Evolutionary conservation across 1,140 invertebrate genomes (phyloP), one percentile per base, ranked within the genome.

Genomic region (Homalodisca vitripennis): DNA sequence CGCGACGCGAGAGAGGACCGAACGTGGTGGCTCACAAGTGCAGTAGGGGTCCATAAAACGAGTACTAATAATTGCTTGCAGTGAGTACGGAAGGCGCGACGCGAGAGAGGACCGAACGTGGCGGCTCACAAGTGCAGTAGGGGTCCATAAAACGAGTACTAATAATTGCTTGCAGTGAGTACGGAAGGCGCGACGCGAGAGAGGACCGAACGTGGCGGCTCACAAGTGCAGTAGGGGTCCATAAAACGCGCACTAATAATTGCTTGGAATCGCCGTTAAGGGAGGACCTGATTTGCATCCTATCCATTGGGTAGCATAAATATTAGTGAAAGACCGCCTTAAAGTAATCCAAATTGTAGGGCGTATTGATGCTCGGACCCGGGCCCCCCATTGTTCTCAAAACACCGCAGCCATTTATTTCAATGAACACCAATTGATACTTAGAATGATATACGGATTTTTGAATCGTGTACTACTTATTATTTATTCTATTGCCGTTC

Each of bases 391-490:
- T 60, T 60, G 55, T 60, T 60, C 55, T 26, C 26, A 20, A 60
- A 60, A 60, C 55, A 41, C 34, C 34, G 6, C 34, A 17, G 34
- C 34, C 17, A 26, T 60, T 60, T 60, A 60, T 27, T 60, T 60
- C 55, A 60, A 60, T 60, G 55, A 60, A 60, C 55, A 27, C 27
- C 24, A 24, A 60, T 60, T 30, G 55, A 60, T 60, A 60, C 55
- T 13, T 13, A 13, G 2, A 26, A 60, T 60, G 27, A 60, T 60
- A 13, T 60, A 60, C 14, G 10, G 55, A 6, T 10, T 41, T 41
- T 41, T 17, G 34, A 41, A 10, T 17, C 34, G 48, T 51, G 48
- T 51, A 51, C 48, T 51, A 20, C n/a, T 51, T 6, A 51, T 51
- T 51, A 51, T 51, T 51, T 51, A 51, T 51, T 10, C 48, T 6